Conservation (phyloP, 2,113 vertebrate species). For the Myanophis thanlyinensis region DNA sequence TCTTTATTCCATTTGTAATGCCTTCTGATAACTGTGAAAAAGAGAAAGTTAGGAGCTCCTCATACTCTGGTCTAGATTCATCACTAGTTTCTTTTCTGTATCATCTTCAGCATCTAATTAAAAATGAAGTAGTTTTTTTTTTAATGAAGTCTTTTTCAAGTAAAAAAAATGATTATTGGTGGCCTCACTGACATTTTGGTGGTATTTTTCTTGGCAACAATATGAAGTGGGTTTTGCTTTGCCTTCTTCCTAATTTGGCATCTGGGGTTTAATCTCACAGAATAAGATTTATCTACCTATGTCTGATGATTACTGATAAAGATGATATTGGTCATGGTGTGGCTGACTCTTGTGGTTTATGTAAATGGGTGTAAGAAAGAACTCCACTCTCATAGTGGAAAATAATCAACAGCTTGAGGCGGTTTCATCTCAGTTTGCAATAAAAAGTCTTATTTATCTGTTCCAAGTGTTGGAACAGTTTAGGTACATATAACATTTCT, state of each 20-base stretch:
- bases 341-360: background rate
- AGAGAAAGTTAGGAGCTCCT: background rate
- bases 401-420: background rate
- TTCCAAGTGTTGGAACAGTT: background rate
- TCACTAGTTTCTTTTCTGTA: background rate
- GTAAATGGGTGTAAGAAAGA: background rate
- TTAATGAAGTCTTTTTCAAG: background rate
- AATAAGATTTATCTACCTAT: background rate
- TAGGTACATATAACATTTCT: no score
- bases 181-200: background rate
- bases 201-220: background rate
- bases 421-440: background rate
- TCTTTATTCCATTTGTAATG: conserved; percentile 8
- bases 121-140: background rate
- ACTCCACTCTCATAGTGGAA: background rate
- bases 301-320: background rate
- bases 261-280: background rate
- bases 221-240: background rate
- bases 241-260: background rate
- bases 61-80: background rate
- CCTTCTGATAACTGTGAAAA: conserved; percentile 17
- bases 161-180: background rate
- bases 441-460: background rate
- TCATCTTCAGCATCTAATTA: background rate
- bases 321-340: background rate